Evolutionary conservation across 2,797 vertebrate genomes (phyloP).

Genomic region (Rhinatrema bivittatum): DNA sequence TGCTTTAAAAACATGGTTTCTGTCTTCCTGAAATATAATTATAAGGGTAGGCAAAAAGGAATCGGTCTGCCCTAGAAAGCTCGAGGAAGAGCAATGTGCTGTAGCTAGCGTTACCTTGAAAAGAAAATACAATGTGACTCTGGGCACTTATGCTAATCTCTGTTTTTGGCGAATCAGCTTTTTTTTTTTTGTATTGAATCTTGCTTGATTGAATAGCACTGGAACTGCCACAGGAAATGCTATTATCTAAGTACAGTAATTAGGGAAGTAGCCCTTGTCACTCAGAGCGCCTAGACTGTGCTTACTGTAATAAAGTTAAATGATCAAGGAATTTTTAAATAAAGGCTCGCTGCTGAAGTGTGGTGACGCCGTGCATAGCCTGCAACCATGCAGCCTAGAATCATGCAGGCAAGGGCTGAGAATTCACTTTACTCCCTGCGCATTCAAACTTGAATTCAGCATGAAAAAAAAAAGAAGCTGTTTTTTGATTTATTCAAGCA

Average conservation of each 20-base stretch:
- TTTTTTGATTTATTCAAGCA: too few relatives aligned
- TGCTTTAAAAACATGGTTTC: too few relatives aligned
- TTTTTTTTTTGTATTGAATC: slow-evolving; percentile 50
- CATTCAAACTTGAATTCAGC: too few relatives aligned
- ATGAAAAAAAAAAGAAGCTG: too few relatives aligned
- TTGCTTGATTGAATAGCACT: slow-evolving; percentile 54
- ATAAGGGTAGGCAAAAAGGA: slow-evolving; percentile 13
- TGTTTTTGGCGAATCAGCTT: slow-evolving; percentile 58
- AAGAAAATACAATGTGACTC: slow-evolving; percentile 55
- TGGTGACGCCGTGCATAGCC: slow-evolving; percentile 15
- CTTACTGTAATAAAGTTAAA: slow-evolving; percentile 53
- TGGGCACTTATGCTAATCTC: slow-evolving; percentile 53
- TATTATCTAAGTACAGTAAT: slow-evolving; percentile 58
- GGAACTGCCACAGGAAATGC: slow-evolving; percentile 54
- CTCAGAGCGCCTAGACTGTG: slow-evolving; percentile 44
- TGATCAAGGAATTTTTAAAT: slow-evolving; percentile 44
- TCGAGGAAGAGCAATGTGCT: slow-evolving; percentile 35
- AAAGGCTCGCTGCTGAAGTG: slow-evolving; percentile 15
- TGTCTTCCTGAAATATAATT: too few relatives aligned
- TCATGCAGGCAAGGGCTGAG: slow-evolving; percentile 11
- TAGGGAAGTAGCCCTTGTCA: slow-evolving; percentile 60
- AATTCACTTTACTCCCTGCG: not conserved
- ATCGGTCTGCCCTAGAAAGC: slow-evolving; percentile 28
- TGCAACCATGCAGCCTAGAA: slow-evolving; percentile 7
- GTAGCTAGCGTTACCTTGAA: slow-evolving; percentile 47